Percentiles rank a stretch among this genome's conserved stretches.
These are phyloP conservation scores for Philereme vetulata DNA, from an alignment of 2,888 invertebrate species.

Conservation along the genomic window DNA sequence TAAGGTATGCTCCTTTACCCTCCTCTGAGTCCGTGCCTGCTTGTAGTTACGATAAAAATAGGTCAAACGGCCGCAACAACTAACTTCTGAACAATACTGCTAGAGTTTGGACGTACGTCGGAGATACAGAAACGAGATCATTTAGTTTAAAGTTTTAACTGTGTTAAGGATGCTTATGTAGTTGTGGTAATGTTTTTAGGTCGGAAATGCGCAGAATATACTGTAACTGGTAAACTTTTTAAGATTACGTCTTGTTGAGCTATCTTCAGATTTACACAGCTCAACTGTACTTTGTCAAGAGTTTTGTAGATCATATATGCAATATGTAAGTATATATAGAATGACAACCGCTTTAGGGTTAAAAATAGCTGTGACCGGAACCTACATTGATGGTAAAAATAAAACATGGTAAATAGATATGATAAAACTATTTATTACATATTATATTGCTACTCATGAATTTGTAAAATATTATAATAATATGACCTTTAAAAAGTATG, in stretches of 20 bases:
- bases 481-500: too few relatives aligned
- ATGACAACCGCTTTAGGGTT: too few relatives aligned
- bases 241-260: background rate
- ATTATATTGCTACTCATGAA: too few relatives aligned
- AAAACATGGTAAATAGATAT: too few relatives aligned
- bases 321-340: too few relatives aligned
- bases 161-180: conserved; percentile 23
- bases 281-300: too few relatives aligned
- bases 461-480: too few relatives aligned
- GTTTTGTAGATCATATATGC: too few relatives aligned
- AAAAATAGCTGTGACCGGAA: too few relatives aligned
- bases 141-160: conserved; percentile 32
- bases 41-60: conserved; percentile 38
- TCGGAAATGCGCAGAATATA: conserved; percentile 12
- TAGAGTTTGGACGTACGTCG: conserved; percentile 36
- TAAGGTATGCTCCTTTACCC: background rate
- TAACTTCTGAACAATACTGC: conserved; percentile 36
- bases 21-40: conserved; percentile 12
- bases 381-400: too few relatives aligned
- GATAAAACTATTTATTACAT: too few relatives aligned
- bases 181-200: conserved; percentile 17
- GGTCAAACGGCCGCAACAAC: conserved; percentile 38
- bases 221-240: background rate
- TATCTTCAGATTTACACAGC: too few relatives aligned
- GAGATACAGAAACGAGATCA: conserved; percentile 34